phyloP scores from a whole-genome alignment of 2,888 invertebrate species.

The Tineola bisselliella region DNA sequence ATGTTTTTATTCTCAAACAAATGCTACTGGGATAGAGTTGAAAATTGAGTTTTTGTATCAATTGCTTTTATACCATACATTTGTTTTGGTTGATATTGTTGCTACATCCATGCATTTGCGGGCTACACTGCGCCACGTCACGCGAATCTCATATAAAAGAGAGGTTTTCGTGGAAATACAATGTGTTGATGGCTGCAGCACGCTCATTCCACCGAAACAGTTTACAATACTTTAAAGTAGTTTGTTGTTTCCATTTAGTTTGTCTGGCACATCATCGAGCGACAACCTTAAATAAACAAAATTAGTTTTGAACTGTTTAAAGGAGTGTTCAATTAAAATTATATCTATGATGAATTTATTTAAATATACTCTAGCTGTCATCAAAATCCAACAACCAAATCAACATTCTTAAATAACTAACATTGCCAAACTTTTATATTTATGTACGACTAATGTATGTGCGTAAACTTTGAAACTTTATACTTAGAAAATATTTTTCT shows the following conservation, averaged over 20 bases:
- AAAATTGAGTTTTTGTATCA: not conserved
- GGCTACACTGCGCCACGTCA: constrained; percentile 26
- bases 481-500: not conserved
- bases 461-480: not conserved
- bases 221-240: constrained; percentile 25
- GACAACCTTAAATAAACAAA: not conserved
- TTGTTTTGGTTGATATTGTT: not conserved
- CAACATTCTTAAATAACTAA: too few species aligned
- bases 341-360: not conserved
- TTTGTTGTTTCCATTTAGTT: constrained; percentile 12
- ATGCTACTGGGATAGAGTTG: not conserved
- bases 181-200: constrained; percentile 29
- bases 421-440: not conserved
- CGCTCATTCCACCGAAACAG: constrained; percentile 34
- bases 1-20: not conserved
- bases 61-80: not conserved
- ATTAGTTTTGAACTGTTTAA: not conserved
- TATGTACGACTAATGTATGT: not conserved
- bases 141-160: constrained; percentile 33
- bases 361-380: too few species aligned
- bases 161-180: constrained; percentile 34
- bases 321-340: not conserved
- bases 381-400: too few species aligned
- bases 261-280: not conserved
- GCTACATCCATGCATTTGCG: not conserved